Percentiles rank a stretch among this genome's conserved stretches.
Evolutionary conservation across 2,888 invertebrate species (phyloP).

Genomic region (Brenthis ino): DNA sequence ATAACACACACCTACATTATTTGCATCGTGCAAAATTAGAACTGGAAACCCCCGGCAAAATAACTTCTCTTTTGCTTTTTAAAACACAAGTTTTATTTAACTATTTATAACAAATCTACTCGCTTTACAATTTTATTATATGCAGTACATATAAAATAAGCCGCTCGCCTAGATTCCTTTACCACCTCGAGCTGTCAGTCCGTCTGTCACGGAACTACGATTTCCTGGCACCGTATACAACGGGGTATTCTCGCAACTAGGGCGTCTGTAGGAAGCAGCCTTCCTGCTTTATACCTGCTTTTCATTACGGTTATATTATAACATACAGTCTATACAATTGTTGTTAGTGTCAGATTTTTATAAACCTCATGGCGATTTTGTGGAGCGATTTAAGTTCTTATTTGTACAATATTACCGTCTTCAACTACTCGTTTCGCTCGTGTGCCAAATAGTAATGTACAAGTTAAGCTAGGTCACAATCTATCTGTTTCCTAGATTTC

Average conservation of each 20-base stretch:
- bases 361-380: too few relatives aligned
- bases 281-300: constrained; percentile 12
- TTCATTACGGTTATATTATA: neutral
- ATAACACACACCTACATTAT: too few relatives aligned
- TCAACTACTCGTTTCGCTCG: too few relatives aligned
- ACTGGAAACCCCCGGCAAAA: too few relatives aligned
- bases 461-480: too few relatives aligned
- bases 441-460: too few relatives aligned
- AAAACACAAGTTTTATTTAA: too few relatives aligned
- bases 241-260: constrained; percentile 20
- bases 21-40: too few relatives aligned
- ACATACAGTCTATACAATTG: neutral
- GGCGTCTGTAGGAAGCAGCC: constrained; percentile 22
- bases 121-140: neutral
- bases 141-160: neutral
- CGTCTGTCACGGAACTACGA: constrained; percentile 20
- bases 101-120: neutral
- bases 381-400: too few relatives aligned
- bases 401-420: too few relatives aligned
- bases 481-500: too few relatives aligned
- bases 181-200: constrained; percentile 12
- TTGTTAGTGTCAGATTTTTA: neutral
- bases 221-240: constrained; percentile 9
- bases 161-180: constrained; percentile 20
- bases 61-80: too few relatives aligned